Evolutionary conservation across 1,140 invertebrate species (phyloP), one percentile per base, ranked within the genome.

Genomic region (Ostrea edulis): DNA sequence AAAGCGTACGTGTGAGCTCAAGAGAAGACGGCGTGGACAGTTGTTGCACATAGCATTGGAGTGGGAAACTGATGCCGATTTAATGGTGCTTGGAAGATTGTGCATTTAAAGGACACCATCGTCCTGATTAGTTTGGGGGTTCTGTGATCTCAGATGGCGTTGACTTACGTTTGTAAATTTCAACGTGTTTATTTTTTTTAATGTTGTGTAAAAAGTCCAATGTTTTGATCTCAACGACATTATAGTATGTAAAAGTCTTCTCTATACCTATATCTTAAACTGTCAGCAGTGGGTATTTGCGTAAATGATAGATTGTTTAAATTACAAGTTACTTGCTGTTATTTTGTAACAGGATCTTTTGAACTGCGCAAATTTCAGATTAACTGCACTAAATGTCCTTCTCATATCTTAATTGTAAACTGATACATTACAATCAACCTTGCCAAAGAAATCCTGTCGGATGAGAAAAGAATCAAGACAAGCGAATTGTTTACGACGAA

Each of bases 131-230:
- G 55, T n/a, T 71, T 35, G 25, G 58, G 58, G 68, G 29, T 71
- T 71, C 68, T 71, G 68, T 71, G 68, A 71, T 71, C 68, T 71
- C 68, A 29, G n/a, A 20, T 71, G 22, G 29, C 68, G 68, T 71
- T 71, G 68, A 71, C 12, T 29, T 71, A 71, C 68, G 11, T 14
- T 25, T 71, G 68, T 29, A 12, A 71, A 14, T 8, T 71, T 12
- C 68, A 14, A 71, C 68, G 22, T 71, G 68, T 35, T 71, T 71
- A 71, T 62, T 62, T 44, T 44, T 44, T 44, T 44, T 44, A 71
- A 71, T 71, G 68, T 71, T 71, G 68, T 71, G 68, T 71, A 35
- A 71, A 71, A 71, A 71, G 68, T 71, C 68, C 68, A 71, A 25
- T 71, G 68, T 71, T 71, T 71, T 71, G 68, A 71, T 71, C 68